Conservation (phyloP, 2,888 invertebrate genomes). For the Thymelicus sylvestris region DNA sequence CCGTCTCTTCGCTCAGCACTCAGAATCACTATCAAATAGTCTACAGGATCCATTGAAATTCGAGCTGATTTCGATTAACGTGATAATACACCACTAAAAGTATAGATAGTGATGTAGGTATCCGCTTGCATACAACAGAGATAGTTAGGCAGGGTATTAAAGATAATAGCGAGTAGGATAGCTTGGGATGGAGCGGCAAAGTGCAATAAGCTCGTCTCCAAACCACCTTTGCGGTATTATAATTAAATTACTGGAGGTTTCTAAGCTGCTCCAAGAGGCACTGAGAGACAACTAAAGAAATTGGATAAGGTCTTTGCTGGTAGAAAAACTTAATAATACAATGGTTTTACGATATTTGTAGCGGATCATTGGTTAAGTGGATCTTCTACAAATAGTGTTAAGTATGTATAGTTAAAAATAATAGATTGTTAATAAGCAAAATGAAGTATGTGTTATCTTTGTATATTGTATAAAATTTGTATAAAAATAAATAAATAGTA, state of each 20-base stretch:
- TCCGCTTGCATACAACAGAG: conserved; percentile 16
- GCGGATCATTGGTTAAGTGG: too few species aligned
- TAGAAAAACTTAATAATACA: conserved; percentile 8
- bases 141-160: conserved; percentile 19
- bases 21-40: too few species aligned
- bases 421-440: too few species aligned
- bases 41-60: too few species aligned
- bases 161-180: conserved; percentile 23
- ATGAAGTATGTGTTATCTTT: too few species aligned
- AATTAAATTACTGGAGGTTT: conserved; percentile 24
- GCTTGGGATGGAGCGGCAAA: conserved; percentile 21
- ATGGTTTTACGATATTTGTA: background rate
- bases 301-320: conserved; percentile 11
- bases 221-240: conserved; percentile 20
- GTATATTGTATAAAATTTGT: too few species aligned
- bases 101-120: background rate
- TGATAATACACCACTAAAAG: background rate
- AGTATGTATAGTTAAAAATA: too few species aligned
- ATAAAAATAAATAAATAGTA: too few species aligned
- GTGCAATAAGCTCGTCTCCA: conserved; percentile 25
- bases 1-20: too few species aligned
- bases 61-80: too few species aligned
- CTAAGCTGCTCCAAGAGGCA: conserved; percentile 13
- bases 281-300: conserved; percentile 1
- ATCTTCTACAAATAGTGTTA: too few species aligned